A percentile compares a stretch with the other conserved stretches of the same genome.
These are phyloP conservation scores for Andrena cerasifolii DNA, from an alignment of 1,140 invertebrate genomes.

Conservation along the genomic window DNA sequence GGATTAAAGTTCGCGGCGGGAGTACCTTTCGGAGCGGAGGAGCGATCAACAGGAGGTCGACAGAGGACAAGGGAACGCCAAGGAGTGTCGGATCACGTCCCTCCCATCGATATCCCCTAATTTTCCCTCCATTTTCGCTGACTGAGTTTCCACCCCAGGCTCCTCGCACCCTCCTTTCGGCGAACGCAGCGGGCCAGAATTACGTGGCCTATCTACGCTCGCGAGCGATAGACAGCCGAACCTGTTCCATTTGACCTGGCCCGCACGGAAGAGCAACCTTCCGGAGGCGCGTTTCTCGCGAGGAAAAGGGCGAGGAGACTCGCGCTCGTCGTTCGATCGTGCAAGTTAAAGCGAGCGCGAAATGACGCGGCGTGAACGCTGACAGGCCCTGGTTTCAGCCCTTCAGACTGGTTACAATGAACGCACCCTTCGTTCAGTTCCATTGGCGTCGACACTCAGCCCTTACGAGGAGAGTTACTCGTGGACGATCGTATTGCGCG, in stretches of 20 bases:
- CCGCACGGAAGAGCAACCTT: background rate
- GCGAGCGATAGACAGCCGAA: conserved; percentile 22
- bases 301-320: conserved; percentile 49
- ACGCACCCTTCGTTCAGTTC: conserved; percentile 14
- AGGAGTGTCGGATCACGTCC: background rate
- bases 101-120: background rate
- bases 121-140: background rate
- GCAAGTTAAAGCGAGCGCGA: conserved; percentile 71
- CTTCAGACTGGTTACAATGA: conserved; percentile 17
- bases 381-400: conserved; percentile 23
- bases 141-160: too few species aligned
- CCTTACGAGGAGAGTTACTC: background rate
- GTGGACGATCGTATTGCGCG: background rate
- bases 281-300: conserved; percentile 14
- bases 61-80: too few species aligned
- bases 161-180: background rate
- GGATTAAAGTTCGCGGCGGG: background rate
- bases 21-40: too few species aligned
- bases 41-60: too few species aligned
- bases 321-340: conserved; percentile 69
- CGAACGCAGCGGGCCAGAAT: background rate
- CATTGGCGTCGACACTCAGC: background rate
- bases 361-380: conserved; percentile 64
- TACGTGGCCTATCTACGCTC: conserved; percentile 4
- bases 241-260: conserved; percentile 11